Evolutionary conservation across 1,140 invertebrate genomes (phyloP), one percentile per base, ranked within the genome.

Genomic region (Conopomorpha cramerella): DNA sequence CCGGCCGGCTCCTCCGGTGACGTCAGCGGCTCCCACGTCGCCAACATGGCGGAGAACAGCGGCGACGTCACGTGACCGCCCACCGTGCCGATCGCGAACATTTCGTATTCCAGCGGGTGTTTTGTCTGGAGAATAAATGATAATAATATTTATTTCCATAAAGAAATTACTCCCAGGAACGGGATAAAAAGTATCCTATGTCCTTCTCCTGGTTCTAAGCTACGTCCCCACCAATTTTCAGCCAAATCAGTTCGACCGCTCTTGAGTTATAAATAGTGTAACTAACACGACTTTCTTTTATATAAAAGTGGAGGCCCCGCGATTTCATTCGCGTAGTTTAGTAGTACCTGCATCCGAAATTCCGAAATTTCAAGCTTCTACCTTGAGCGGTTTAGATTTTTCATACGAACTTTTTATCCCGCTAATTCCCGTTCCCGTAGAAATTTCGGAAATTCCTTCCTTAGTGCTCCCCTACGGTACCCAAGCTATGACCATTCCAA

Each of bases 401-500:
- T n/a, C n/a, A n/a, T n/a, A n/a, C n/a, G n/a, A 23, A 23, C 4
- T 10, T 23, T 23, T 4, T 23, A 6, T 23, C 4, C 19, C 4
- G 10, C 10, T 23, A 23, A 6, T 10, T 23, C 19, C 10, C 4
- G 10, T 10, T 23, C 10, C 19, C 4, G 10, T 23, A 10, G 4
- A 6, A 23, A 23, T 23, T 23, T 23, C n/a, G n/a, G n/a, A n/a
- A n/a, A n/a, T 23, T 23, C 19, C 10, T 23, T 23, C 10, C 10
- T 23, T 23, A 6, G 4, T 23, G 19, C 10, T 23, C 73, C 18
- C 87, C 87, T 19, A 87, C 87, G 37, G 90, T 85, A 31, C 84
- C 82, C 12, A 96, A 64, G 0, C 85, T 85, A 23, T 93, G 63
- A 16, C 83, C 80, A 1, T 81, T 76, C 19, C 81, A n/a, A n/a